Base-by-base conservation (phyloP, 2,888 invertebrate species). In the Clanis bilineata region DNA sequence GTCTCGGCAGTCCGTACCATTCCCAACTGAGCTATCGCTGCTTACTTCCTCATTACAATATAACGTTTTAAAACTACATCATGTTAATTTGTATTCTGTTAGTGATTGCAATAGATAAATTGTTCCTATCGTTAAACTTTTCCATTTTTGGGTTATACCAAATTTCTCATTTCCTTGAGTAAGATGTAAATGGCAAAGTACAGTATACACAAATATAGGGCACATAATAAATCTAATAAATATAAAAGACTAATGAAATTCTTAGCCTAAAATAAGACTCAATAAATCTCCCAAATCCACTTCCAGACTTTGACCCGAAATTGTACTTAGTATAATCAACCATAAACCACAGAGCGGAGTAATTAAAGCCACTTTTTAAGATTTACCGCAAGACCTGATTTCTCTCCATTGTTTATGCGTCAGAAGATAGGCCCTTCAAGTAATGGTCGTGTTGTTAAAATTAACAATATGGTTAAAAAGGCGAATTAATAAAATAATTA, bases 401-500 rank as follows among this genome's bases (percentile, higher is more conserved):
- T 10, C 51, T n/a, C 28, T 51, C 9, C 51, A 51, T 51, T 51
- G 32, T 28, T 51, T 51, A 51, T 51, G 51, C 51, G 10, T 32
- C 28, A 28, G 32, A 47, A 47, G 32, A 10, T 51, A 51, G 9
- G 32, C 28, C 32, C 51, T 51, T 51, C 51, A 32, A 21, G 51
- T 51, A 51, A 32, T 51, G 9, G 51, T 32, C 10, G 18, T 28
- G 32, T 51, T 28, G 51, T 51, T 18, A 51, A 51, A 39, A 60
- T 56, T 61, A 57, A 60, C 28, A 28, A 61, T 25, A 51, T 51
- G n/a, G 25, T 56, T 63, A 59, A 62, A 64, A 63, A 76, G 71
- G 66, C 66, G 72, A 76, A 79, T 78, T 78, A 80, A 79, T 80
- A 78, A 76, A 76, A 74, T 75, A 76, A 83, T 80, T 78, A 74